A percentile compares a stretch with the other conserved stretches of the same genome.
phyloP scores from a whole-genome alignment of 2,888 invertebrate species.

The Polyommatus iphigenia region DNA sequence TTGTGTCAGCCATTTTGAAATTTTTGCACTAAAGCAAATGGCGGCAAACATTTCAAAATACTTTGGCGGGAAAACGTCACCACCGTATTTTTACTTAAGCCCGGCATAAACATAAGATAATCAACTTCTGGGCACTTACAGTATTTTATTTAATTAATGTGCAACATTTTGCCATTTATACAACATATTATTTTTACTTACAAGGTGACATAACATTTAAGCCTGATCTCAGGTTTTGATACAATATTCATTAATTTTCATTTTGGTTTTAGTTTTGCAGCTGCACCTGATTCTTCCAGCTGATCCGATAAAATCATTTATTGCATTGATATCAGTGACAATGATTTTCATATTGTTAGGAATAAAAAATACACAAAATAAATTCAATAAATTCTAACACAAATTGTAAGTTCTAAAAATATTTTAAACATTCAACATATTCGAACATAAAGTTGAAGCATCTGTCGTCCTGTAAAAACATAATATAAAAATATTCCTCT shows the following conservation, averaged over 20 bases:
- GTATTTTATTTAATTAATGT: slow-evolving; percentile 41
- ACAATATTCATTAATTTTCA: not conserved
- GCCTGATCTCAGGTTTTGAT: not conserved
- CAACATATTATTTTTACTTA: not conserved
- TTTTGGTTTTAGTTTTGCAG: not conserved
- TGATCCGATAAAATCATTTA: not conserved
- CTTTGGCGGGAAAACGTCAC: slow-evolving; percentile 65
- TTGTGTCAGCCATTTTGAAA: slow-evolving; percentile 44
- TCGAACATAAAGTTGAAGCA: not conserved
- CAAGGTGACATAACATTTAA: not conserved
- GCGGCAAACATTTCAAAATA: slow-evolving; percentile 41
- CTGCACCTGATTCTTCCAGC: not conserved
- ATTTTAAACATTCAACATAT: not conserved
- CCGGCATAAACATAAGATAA: slow-evolving; percentile 79
- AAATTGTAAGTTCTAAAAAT: not conserved
- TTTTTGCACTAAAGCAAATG: slow-evolving; percentile 39
- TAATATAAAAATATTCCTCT: not conserved
- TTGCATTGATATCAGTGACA: not conserved
- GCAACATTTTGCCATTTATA: slow-evolving; percentile 1
- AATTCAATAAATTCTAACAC: not conserved
- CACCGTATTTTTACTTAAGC: slow-evolving; percentile 51
- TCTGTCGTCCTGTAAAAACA: not conserved
- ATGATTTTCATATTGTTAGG: not conserved
- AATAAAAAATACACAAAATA: not conserved
- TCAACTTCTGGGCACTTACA: slow-evolving; percentile 76